Evolutionary conservation across 35 echinoderm and acorn worm genomes (phyloP).

Genomic region (Ophioderma brevispina): DNA sequence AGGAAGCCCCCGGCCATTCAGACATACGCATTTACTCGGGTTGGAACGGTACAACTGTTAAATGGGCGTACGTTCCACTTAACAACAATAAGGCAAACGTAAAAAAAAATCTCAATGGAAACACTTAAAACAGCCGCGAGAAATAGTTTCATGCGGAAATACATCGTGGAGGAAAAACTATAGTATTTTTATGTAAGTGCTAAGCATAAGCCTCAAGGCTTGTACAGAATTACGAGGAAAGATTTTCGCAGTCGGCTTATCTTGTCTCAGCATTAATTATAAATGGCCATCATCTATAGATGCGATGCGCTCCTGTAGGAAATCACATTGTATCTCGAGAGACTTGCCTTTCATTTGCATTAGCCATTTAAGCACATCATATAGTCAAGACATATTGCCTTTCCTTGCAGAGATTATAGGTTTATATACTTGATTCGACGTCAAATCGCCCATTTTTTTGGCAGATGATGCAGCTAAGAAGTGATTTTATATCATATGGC

Average conservation of each 20-base stretch:
- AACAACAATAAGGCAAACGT: background rate
- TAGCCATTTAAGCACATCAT: background rate
- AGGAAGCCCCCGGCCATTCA: no score
- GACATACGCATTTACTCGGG: background rate
- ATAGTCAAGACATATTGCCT: background rate
- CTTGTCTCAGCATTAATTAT: background rate
- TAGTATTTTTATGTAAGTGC: background rate
- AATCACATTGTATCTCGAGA: background rate
- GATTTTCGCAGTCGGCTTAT: constrained; percentile 2
- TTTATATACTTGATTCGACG: background rate
- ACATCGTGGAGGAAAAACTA: background rate
- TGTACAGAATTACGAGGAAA: background rate
- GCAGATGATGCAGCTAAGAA: background rate
- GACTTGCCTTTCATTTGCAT: background rate
- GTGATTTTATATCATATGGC: background rate
- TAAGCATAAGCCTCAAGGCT: background rate
- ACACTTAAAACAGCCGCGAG: background rate
- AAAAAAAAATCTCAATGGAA: background rate
- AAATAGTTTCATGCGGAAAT: background rate
- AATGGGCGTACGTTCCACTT: background rate
- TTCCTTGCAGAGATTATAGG: background rate
- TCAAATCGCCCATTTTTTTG: background rate
- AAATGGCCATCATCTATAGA: background rate
- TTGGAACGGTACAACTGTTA: background rate
- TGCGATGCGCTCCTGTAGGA: background rate